A percentile compares a stretch with the other conserved stretches of the same genome.
phyloP scores from a whole-genome alignment of 1,140 invertebrate genomes.

The Pissodes strobi region DNA sequence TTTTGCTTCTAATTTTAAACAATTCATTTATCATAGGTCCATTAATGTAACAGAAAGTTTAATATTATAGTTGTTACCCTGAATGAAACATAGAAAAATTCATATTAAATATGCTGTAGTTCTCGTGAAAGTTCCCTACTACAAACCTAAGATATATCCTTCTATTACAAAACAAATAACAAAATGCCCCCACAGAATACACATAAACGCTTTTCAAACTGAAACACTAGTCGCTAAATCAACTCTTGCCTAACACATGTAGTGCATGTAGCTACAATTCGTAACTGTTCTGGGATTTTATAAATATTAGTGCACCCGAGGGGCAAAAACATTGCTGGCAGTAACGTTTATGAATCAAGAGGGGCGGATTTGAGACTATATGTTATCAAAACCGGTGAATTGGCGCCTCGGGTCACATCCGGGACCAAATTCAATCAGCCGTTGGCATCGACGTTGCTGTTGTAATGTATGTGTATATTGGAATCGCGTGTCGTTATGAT shows the following conservation, averaged over 20 bases:
- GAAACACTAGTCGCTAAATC: neutral
- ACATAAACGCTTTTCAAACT: too few relatives aligned
- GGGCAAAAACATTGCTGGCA: slow-evolving; percentile 8
- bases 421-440: slow-evolving; percentile 17
- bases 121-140: too few relatives aligned
- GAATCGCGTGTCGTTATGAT: neutral
- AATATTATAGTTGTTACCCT: too few relatives aligned
- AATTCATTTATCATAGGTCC: too few relatives aligned
- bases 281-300: slow-evolving; percentile 14
- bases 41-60: too few relatives aligned
- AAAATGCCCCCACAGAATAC: too few relatives aligned
- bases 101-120: too few relatives aligned
- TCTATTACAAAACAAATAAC: too few relatives aligned
- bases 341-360: slow-evolving; percentile 21
- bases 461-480: neutral
- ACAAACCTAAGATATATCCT: too few relatives aligned
- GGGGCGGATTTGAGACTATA: slow-evolving; percentile 20
- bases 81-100: too few relatives aligned
- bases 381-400: slow-evolving; percentile 20
- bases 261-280: slow-evolving; percentile 8
- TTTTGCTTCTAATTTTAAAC: too few relatives aligned
- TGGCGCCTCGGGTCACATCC: slow-evolving; percentile 12
- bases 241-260: neutral
- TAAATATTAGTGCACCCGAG: slow-evolving; percentile 13
- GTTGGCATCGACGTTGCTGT: slow-evolving; percentile 2